Evolutionary conservation across 2,888 invertebrate genomes (phyloP), one percentile per base, ranked within the genome.

Genomic region (Aphodius sticticus): DNA sequence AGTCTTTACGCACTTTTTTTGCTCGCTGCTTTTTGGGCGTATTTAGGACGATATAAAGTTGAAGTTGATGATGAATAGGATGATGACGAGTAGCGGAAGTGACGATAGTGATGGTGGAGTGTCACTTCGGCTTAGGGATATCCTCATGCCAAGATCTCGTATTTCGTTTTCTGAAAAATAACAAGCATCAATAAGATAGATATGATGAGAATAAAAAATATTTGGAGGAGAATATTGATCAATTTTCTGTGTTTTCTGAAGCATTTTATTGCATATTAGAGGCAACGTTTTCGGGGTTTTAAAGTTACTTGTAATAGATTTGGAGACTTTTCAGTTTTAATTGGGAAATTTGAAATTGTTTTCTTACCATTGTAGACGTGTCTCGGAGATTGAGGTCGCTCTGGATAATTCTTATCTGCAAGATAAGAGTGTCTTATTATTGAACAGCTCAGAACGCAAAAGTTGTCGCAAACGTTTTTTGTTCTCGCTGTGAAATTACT

Each of bases 361-460:
- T 38, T 80, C 85, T 86, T 84, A 87, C 87, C 87, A 83, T 87
- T 86, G 78, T 84, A 86, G 79, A 85, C 84, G 81, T 87, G 86
- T 76, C 87, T 85, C 70, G 88, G 87, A 70, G 86, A 84, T 81
- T 87, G 87, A 72, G 88, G 87, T 84, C 87, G 84, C 77, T 88
- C 88, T 69, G 88, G 87, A 82, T 87, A 88, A 76, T 82, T 86
- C 86, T 87, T 84, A 84, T 88, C 88, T 88, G 81, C n/a, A 80
- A 77, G 16, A 76, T 69, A 9, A 38, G 69, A 69, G 69, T 69
- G 35, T 35, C 12, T 37, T 5, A 35, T 75, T 26, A 37, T 6
- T 1, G 1, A 26, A 15, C 75, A 75, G 38, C n/a, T n/a, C n/a
- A n/a, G n/a, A n/a, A n/a, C n/a, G n/a, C n/a, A n/a, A n/a, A n/a